phyloP scores from a whole-genome alignment of 1,140 invertebrate species.

The Homalodisca vitripennis region DNA sequence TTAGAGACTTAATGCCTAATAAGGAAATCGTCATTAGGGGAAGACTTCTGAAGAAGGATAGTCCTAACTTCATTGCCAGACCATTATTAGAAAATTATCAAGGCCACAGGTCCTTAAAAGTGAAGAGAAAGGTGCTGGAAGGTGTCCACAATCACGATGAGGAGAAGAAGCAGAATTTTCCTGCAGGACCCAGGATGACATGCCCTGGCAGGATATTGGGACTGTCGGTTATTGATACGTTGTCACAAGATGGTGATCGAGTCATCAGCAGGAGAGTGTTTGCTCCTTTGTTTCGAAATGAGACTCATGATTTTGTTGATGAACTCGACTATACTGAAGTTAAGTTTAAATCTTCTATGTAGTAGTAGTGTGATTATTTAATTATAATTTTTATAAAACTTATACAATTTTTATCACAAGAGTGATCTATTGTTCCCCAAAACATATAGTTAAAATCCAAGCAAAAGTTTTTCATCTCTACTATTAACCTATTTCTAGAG shows the following conservation, averaged over 20 bases:
- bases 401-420: neutral
- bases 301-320: constrained; percentile 4
- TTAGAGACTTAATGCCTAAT: neutral
- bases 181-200: neutral
- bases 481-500: too few species aligned
- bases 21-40: constrained; percentile 3
- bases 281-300: neutral
- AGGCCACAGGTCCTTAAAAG: neutral
- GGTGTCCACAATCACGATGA: neutral
- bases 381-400: neutral
- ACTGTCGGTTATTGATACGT: neutral
- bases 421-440: too few species aligned
- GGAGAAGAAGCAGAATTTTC: neutral
- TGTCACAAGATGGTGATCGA: neutral
- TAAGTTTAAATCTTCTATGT: neutral
- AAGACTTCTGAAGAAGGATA: constrained; percentile 2
- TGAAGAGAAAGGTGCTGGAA: neutral
- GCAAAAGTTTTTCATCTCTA: too few species aligned
- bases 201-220: neutral
- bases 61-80: neutral
- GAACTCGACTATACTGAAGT: constrained; percentile 8
- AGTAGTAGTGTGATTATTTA: neutral
- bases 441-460: too few species aligned
- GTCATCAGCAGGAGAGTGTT: neutral
- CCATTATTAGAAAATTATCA: neutral